Percentiles rank a stretch among this genome's conserved stretches.
Evolutionary conservation across 53 echinoderm and acorn worm species (phyloP).

Genomic region (Pentamera pediparva): DNA sequence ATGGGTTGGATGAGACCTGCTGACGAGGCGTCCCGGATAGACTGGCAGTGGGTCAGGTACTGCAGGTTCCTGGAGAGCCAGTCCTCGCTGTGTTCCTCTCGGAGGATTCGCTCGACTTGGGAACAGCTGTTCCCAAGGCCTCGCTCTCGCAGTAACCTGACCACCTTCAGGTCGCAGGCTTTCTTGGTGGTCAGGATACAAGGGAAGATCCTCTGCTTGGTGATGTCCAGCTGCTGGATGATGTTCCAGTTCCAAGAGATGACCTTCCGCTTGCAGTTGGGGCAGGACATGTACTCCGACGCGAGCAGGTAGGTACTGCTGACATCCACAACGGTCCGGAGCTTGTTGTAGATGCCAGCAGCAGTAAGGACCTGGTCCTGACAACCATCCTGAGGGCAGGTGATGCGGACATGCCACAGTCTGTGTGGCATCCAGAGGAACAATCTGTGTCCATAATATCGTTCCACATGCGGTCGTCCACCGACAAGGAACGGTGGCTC

Average conservation of each 20-base stretch:
- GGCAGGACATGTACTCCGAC: constrained; percentile 44
- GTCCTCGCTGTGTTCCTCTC: constrained; percentile 51
- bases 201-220: neutral
- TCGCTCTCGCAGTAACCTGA: neutral
- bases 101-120: no score
- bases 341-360: constrained; percentile 44
- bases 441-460: neutral
- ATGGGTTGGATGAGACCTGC: constrained; percentile 16
- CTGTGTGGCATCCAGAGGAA: constrained; percentile 8
- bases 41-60: constrained; percentile 22
- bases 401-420: neutral
- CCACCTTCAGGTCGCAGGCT: neutral
- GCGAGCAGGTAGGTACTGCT: constrained; percentile 51
- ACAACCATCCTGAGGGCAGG: constrained; percentile 12
- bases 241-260: neutral
- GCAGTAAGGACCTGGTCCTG: neutral
- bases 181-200: neutral
- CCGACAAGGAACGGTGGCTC: constrained; percentile 19
- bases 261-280: neutral
- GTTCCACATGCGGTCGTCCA: neutral
- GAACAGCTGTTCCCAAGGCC: constrained; percentile 14
- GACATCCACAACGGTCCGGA: constrained; percentile 60
- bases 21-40: constrained; percentile 19
- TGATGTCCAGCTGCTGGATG: neutral
- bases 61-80: constrained; percentile 36